Base-by-base conservation (phyloP, 92 coral and sea anemone genomes). In the Paragorgia papillata region DNA sequence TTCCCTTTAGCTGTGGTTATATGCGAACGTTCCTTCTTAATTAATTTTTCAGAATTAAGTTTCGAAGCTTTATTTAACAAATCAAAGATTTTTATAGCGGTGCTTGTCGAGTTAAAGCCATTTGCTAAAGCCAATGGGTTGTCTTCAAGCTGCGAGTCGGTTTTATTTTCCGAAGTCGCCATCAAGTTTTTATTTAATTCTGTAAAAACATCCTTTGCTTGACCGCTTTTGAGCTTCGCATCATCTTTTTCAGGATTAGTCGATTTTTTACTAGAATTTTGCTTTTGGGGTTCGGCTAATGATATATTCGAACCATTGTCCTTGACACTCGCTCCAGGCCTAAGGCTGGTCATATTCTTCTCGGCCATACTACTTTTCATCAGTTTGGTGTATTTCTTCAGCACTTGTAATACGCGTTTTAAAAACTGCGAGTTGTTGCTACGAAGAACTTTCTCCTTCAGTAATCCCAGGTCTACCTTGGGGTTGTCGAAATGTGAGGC, bases 321-420 rank as follows among this genome's bases (percentile, higher is more conserved):
- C n/a, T n/a, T n/a, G n/a, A n/a, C n/a, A n/a, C n/a, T n/a, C n/a
- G n/a, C n/a, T n/a, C n/a, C n/a, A n/a, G n/a, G n/a, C n/a, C n/a
- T n/a, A n/a, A n/a, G n/a, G n/a, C n/a, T n/a, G n/a, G n/a, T n/a
- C n/a, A n/a, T 41, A 20, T 55, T 71, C 39, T 53, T 71, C 15
- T 40, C 78, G 18, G 27, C 21, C 64, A 71, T 71, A 54, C 78
- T 71, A 21, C 32, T 71, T 54, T 55, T 51, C 78, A 71, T 71
- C n/a, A 71, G 51, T 31, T 71, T 71, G 44, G 78, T 71, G 44
- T 71, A 71, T 34, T 71, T 71, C 54, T 19, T 53, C 64, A 71
- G 35, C 33, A 71, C 78, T 15, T 53, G 64, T 19, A 71, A 25
- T 6, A 71, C 78, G 22, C 78, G 78, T 35, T 31, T 71, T 4